Evolutionary conservation across 2,888 invertebrate genomes (phyloP), one percentile per base, ranked within the genome.

Genomic region (Yponomeuta plumbellus): DNA sequence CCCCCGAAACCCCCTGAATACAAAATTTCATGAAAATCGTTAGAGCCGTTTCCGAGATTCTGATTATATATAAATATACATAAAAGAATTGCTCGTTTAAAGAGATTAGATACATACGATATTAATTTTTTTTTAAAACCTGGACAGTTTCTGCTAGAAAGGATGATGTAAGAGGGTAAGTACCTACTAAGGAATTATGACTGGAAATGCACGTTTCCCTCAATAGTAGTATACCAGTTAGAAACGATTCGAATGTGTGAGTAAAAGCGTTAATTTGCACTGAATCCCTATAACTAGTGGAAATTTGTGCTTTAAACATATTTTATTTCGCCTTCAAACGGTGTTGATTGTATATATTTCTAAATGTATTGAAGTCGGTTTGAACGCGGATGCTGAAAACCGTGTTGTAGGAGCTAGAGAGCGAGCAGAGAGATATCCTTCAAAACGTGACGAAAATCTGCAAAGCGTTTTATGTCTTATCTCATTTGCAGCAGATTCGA

Each of bases 361-460:
- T 52, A 4, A 5, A 17, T 17, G 44, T 17, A 52, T 1, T 52
- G 44, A 52, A 52, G 44, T 52, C 44, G 44, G 44, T 52, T 52
- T 52, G 44, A 17, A 52, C 13, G 17, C 17, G 17, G 44, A 52
- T 52, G 17, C 17, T 17, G 44, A 52, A 17, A 52, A 52, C 17
- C 44, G 44, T 52, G 44, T 52, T 52, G 44, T 52, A 88, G 76
- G 80, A 75, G 83, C 89, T 80, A 74, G 83, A 78, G 90, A 89
- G 70, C 74, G 76, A 52, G 44, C 44, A 73, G 71, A 71, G 73
- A 84, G 73, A 76, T 75, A 84, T 90, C 89, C 88, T 88, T 85
- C 81, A 83, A 83, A 87, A 78, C 76, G 80, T 78, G 72, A 71
- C 71, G 26, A 72, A 74, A 69, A 63, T 63, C 23, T 11, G 0